Percentiles rank a stretch among this genome's conserved stretches.
phyloP scores from a whole-genome alignment of 2,113 vertebrate genomes.

The Daboia siamensis region DNA sequence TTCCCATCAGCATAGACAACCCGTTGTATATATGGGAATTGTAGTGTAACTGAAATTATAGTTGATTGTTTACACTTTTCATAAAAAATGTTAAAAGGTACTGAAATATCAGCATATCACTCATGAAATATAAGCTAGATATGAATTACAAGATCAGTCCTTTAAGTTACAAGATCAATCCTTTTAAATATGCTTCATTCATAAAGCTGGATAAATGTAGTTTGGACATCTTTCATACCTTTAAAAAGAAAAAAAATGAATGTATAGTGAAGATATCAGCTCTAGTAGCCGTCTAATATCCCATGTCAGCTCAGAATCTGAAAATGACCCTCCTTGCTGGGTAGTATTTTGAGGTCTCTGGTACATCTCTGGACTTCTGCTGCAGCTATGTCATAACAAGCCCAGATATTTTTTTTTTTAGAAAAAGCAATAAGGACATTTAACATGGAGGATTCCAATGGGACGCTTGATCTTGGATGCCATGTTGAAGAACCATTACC shows the following conservation, averaged over 20 bases:
- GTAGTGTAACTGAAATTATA: neutral
- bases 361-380: neutral
- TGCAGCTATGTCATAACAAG: neutral
- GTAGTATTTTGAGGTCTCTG: neutral
- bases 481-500: neutral
- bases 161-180: neutral
- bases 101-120: neutral
- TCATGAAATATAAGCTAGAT: neutral
- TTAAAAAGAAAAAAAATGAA: neutral
- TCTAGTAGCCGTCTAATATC: neutral
- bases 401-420: neutral
- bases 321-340: neutral
- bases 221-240: neutral
- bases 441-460: neutral
- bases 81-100: neutral
- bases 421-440: neutral
- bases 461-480: neutral
- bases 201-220: neutral
- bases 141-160: neutral
- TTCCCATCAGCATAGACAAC: too few relatives aligned
- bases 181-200: neutral
- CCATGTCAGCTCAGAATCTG: neutral
- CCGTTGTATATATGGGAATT: too few relatives aligned
- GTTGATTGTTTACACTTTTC: neutral
- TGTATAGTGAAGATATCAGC: neutral